Conservation (phyloP, 2,797 vertebrate species). For the Allobates femoralis region DNA sequence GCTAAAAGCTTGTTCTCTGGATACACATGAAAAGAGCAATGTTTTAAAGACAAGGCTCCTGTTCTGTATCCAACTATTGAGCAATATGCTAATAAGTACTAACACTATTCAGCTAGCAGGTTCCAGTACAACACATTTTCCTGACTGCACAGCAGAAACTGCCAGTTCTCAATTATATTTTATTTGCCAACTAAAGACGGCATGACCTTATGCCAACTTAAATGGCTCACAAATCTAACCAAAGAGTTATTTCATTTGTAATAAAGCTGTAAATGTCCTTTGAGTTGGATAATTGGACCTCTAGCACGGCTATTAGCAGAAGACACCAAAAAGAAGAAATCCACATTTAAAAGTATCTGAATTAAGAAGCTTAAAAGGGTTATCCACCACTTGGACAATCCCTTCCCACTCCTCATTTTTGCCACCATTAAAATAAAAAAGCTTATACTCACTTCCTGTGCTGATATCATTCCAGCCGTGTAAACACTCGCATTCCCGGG, state of each 20-base stretch:
- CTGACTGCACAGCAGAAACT: constrained; percentile 26
- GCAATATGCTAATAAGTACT: constrained; percentile 45
- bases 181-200: constrained; percentile 30
- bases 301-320: no score
- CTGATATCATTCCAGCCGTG: no score
- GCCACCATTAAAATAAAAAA: no score
- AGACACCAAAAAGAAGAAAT: no score
- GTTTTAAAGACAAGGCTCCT: constrained; percentile 41
- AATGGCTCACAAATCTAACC: not conserved
- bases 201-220: constrained; percentile 8
- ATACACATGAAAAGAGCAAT: constrained; percentile 49
- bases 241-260: constrained; percentile 9
- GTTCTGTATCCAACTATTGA: constrained; percentile 39
- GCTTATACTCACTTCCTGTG: no score
- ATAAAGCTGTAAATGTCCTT: not conserved
- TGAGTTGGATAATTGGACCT: no score
- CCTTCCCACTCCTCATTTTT: no score
- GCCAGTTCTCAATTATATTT: constrained; percentile 37
- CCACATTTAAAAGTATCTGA: no score
- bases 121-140: constrained; percentile 31
- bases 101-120: constrained; percentile 47
- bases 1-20: constrained; percentile 32
- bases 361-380: no score
- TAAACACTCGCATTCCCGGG: no score
- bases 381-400: no score